Conservation (phyloP, 1,140 invertebrate species). For the Conus betulinus region DNA sequence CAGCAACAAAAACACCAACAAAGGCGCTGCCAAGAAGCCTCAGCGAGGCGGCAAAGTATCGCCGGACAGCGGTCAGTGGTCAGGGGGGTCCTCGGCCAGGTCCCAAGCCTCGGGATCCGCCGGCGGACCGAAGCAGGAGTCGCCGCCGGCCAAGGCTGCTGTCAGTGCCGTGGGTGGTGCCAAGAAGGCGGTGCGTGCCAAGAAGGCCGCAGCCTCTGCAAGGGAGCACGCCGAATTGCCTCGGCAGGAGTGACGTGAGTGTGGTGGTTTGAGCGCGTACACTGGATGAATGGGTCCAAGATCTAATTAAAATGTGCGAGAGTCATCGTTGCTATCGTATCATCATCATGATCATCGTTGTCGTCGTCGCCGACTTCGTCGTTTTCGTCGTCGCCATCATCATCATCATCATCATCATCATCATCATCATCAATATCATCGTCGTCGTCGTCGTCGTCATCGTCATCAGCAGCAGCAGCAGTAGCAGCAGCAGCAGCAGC, state of each 20-base stretch:
- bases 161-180: background rate
- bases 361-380: too few species aligned
- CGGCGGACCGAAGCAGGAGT: background rate
- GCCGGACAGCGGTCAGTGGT: constrained; percentile 6
- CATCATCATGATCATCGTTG: too few species aligned
- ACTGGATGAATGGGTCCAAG: too few species aligned
- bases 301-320: too few species aligned
- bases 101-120: background rate
- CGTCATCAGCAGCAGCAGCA: too few species aligned
- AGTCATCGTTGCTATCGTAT: too few species aligned
- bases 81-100: background rate
- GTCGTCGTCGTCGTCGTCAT: too few species aligned
- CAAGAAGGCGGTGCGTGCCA: background rate
- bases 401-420: too few species aligned
- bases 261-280: too few species aligned
- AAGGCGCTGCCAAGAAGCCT: background rate
- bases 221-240: background rate
- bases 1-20: background rate
- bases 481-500: too few species aligned
- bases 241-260: constrained; percentile 12
- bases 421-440: too few species aligned
- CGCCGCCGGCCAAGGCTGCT: background rate
- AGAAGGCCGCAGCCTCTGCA: background rate
- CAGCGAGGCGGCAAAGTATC: background rate
- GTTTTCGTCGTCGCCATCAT: too few species aligned